phyloP scores from a whole-genome alignment of 1,140 invertebrate species.

The Diabrotica undecimpunctata region DNA sequence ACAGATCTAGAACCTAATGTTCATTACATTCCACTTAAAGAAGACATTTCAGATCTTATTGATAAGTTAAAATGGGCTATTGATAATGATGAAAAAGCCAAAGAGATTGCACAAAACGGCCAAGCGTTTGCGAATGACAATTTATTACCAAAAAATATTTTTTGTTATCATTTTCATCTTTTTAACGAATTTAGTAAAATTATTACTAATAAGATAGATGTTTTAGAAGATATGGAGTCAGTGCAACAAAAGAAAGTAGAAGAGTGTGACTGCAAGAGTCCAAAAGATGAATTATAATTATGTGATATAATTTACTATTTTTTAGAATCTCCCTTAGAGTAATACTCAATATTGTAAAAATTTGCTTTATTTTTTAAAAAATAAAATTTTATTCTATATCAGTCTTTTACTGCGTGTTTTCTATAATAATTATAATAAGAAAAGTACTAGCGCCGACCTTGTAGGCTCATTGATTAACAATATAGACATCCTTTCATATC shows the following conservation, averaged over 20 bases:
- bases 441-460: no score
- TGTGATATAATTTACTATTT: no score
- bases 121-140: conserved; percentile 72
- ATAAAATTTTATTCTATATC: no score
- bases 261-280: conserved; percentile 51
- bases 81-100: conserved; percentile 69
- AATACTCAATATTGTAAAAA: no score
- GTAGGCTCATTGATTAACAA: no score
- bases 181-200: conserved; percentile 78
- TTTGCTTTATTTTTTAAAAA: no score
- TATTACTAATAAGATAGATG: conserved; percentile 56
- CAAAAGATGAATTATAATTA: conserved; percentile 52
- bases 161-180: conserved; percentile 84
- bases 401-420: no score
- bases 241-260: conserved; percentile 59
- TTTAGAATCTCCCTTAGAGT: no score
- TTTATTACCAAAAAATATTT: conserved; percentile 79
- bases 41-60: conserved; percentile 76
- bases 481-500: no score
- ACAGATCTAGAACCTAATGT: conserved; percentile 65
- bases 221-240: conserved; percentile 71
- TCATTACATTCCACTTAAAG: conserved; percentile 83
- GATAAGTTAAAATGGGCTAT: conserved; percentile 79
- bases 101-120: conserved; percentile 68
- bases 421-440: no score